Percentiles rank a stretch among this genome's conserved stretches.
phyloP scores from a whole-genome alignment of 2,797 vertebrate genomes.

The Erithacus rubecula region DNA sequence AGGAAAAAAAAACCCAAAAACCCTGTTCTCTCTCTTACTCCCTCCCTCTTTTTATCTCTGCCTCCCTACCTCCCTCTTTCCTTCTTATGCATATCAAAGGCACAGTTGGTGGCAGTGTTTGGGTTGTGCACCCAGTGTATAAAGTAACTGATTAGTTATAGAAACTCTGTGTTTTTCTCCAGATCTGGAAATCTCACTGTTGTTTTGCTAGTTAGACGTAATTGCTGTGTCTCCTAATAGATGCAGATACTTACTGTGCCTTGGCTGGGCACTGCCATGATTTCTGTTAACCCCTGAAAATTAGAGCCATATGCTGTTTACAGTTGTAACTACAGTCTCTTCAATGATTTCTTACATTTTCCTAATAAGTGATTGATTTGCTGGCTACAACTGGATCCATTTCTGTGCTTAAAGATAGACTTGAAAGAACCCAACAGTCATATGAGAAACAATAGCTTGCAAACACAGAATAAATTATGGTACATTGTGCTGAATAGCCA shows the following conservation, averaged over 20 bases:
- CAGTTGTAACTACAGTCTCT: not conserved
- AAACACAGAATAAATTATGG: slow-evolving; percentile 6
- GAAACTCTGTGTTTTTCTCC: slow-evolving; percentile 59
- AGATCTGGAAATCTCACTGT: slow-evolving; percentile 71
- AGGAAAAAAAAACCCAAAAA: slow-evolving; percentile 78
- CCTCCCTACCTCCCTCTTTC: slow-evolving; percentile 19
- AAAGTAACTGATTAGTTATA: slow-evolving; percentile 92
- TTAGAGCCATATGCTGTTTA: slow-evolving; percentile 28
- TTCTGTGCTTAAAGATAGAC: not conserved
- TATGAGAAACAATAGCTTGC: not conserved
- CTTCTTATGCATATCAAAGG: slow-evolving; percentile 88
- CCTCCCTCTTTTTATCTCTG: not conserved
- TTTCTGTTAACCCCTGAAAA: not conserved
- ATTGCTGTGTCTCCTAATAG: slow-evolving; percentile 68
- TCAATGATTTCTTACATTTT: not conserved
- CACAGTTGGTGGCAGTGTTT: slow-evolving; percentile 91
- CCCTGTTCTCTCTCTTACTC: slow-evolving; percentile 12
- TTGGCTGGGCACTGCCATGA: slow-evolving; percentile 47
- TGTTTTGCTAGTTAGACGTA: slow-evolving; percentile 50
- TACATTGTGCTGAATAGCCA: not conserved
- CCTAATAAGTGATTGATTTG: not conserved
- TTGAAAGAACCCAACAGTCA: not conserved
- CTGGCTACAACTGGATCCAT: not conserved
- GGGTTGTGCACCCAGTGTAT: slow-evolving; percentile 84
- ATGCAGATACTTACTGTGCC: slow-evolving; percentile 63